A percentile compares a stretch with the other conserved stretches of the same genome.
phyloP scores from a whole-genome alignment of 2,113 vertebrate genomes.

The Pungitius pungitius region DNA sequence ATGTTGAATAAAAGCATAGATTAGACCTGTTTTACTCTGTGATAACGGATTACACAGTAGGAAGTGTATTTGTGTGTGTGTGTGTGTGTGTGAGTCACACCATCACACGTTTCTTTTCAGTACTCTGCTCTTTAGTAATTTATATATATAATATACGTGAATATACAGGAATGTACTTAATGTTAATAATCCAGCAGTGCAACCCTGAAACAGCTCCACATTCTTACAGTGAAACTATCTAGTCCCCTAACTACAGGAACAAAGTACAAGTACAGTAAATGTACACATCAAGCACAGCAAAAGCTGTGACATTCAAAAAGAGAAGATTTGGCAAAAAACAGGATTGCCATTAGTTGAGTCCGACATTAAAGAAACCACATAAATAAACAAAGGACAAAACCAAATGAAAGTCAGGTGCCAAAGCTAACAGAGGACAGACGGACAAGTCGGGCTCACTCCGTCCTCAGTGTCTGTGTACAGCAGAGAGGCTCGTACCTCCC shows the following conservation, averaged over 20 bases:
- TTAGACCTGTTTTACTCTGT: no score
- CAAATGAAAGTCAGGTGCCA: background rate
- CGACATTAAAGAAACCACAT: background rate
- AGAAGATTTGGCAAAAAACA: background rate
- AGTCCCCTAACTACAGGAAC: background rate
- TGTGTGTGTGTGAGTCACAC: no score
- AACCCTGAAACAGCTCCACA: no score
- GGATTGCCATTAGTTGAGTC: background rate
- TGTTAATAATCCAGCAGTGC: background rate
- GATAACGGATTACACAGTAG: no score
- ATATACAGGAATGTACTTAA: background rate
- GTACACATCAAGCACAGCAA: background rate
- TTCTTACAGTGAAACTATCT: no score
- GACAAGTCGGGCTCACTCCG: background rate
- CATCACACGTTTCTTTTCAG: no score
- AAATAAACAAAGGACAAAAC: background rate
- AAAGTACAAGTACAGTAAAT: no score
- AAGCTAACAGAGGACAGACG: background rate
- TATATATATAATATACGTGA: no score
- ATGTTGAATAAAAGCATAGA: no score
- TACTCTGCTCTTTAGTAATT: no score
- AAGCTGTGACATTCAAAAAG: background rate
- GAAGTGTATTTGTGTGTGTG: no score
- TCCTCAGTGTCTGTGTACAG: constrained; percentile 1
- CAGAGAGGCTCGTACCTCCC: constrained; percentile 21